Conservation (phyloP, 2,113 vertebrate species). For the Tinamus guttatus region DNA sequence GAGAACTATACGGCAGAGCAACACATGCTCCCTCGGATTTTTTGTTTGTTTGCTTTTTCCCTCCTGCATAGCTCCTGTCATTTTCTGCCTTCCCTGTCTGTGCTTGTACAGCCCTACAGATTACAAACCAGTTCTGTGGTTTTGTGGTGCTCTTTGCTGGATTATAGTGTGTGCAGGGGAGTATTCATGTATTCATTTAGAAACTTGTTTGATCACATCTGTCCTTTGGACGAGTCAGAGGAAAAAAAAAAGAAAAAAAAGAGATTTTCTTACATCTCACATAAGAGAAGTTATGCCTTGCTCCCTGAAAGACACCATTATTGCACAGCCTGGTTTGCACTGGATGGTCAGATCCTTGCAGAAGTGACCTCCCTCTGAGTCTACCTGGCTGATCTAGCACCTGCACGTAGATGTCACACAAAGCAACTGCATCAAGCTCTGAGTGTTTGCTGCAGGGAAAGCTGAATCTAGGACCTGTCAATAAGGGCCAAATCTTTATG, state of each 20-base stretch:
- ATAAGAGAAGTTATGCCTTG: not conserved
- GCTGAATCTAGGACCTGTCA: not conserved
- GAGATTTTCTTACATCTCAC: not conserved
- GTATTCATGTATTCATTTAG: not conserved
- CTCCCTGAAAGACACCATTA: not conserved
- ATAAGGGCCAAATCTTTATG: too few species aligned
- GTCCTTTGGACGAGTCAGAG: not conserved
- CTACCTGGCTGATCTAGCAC: not conserved
- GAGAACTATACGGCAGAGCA: not conserved
- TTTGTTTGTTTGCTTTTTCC: not conserved
- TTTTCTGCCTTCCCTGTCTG: not conserved
- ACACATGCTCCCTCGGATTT: not conserved
- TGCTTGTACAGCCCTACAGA: conserved; percentile 31
- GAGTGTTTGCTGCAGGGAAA: not conserved
- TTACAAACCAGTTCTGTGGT: conserved; percentile 49
- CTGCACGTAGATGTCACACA: not conserved
- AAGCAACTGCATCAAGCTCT: not conserved
- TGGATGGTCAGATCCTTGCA: not conserved
- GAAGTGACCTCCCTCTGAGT: not conserved
- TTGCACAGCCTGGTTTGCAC: not conserved
- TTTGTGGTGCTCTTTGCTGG: conserved; percentile 14
- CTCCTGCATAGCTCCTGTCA: not conserved
- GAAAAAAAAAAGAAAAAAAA: not conserved
- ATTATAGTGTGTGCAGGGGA: not conserved
- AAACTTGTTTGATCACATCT: conserved; percentile 9